Percentiles rank a stretch among this genome's conserved stretches.
phyloP scores from a whole-genome alignment of 2,797 vertebrate genomes.

The Leptodactylus fallax region DNA sequence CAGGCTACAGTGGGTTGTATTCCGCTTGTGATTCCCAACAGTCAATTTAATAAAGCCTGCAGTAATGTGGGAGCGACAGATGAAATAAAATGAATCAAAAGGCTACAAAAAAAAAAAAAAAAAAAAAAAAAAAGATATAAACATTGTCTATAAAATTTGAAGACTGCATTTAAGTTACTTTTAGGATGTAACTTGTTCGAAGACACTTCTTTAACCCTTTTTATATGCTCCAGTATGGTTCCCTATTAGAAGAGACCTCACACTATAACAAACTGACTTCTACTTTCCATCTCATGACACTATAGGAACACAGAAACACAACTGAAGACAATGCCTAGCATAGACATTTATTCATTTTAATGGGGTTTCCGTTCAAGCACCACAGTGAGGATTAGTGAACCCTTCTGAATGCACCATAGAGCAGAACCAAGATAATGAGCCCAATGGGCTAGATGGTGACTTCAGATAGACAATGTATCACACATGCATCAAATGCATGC shows the following conservation, averaged over 20 bases:
- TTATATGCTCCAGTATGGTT: not conserved
- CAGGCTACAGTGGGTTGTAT: not conserved
- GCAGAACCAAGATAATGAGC: too few relatives aligned
- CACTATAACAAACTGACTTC: not conserved
- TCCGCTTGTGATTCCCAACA: not conserved
- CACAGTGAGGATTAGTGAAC: too few relatives aligned
- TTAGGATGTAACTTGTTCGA: not conserved
- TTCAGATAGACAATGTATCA: too few relatives aligned
- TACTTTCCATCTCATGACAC: not conserved
- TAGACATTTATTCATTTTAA: too few relatives aligned
- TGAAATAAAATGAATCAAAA: not conserved
- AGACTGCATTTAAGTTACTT: not conserved
- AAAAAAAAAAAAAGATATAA: too few relatives aligned
- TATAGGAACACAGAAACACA: not conserved
- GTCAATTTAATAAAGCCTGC: conserved; percentile 4
- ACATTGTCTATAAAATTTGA: not conserved
- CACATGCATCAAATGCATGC: too few relatives aligned
- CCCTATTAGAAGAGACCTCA: not conserved
- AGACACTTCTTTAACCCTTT: too few relatives aligned
- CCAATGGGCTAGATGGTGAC: too few relatives aligned
- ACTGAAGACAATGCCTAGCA: too few relatives aligned
- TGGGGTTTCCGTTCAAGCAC: too few relatives aligned
- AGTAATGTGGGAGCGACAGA: not conserved
- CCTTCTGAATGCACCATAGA: too few relatives aligned
- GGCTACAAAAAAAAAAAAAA: not conserved